phyloP scores from a whole-genome alignment of 2,888 invertebrate genomes.

The Cabera pusaria region DNA sequence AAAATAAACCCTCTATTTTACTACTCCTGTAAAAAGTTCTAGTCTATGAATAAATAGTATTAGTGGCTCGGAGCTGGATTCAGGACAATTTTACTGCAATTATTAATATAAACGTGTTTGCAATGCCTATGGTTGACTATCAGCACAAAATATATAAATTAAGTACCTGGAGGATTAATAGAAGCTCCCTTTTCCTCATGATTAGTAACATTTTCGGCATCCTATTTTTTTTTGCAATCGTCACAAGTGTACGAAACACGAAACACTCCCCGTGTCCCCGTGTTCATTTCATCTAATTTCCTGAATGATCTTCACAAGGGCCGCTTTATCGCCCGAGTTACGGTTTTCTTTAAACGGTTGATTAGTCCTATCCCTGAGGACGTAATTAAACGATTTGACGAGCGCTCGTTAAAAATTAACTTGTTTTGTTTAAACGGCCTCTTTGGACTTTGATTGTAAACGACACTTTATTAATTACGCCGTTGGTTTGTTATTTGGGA shows the following conservation, averaged over 20 bases:
- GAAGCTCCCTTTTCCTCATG: too few relatives aligned
- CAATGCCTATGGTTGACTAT: too few relatives aligned
- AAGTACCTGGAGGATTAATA: too few relatives aligned
- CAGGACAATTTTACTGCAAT: too few relatives aligned
- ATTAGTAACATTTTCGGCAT: too few relatives aligned
- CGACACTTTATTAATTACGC: slow-evolving; percentile 25
- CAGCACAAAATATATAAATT: too few relatives aligned
- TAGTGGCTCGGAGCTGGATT: too few relatives aligned
- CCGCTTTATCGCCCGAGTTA: slow-evolving; percentile 54
- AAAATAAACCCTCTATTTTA: too few relatives aligned
- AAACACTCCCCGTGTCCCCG: slow-evolving; percentile 1
- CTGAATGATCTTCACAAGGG: slow-evolving; percentile 43
- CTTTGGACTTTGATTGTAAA: slow-evolving; percentile 18
- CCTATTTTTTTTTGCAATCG: too few relatives aligned
- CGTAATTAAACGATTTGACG: slow-evolving; percentile 70
- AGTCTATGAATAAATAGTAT: too few relatives aligned
- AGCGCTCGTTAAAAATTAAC: slow-evolving; percentile 64
- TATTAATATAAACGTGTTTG: too few relatives aligned
- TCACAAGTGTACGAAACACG: slow-evolving; percentile 12
- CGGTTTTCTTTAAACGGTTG: slow-evolving; percentile 55
- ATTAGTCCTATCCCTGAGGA: slow-evolving; percentile 61
- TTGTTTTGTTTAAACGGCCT: slow-evolving; percentile 51
- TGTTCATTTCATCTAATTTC: slow-evolving; percentile 55
- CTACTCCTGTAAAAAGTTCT: too few relatives aligned
- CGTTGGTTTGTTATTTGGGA: neutral